Base-by-base conservation (phyloP, 2,797 vertebrate species). In the Sebastolobus alascanus region DNA sequence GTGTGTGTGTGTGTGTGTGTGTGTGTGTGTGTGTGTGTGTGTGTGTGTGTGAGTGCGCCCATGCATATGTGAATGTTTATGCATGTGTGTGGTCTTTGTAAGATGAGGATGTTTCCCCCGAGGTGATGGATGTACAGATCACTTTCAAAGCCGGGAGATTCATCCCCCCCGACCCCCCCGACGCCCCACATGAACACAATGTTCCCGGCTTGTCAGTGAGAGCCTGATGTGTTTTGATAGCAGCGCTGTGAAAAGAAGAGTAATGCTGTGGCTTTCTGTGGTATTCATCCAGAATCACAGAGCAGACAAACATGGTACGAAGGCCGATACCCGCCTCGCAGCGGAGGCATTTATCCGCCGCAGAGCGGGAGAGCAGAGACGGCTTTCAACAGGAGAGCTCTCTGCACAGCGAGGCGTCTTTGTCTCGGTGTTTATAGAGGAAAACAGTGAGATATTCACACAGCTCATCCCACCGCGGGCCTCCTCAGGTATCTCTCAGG, bases 81-180 rank as follows among this genome's bases (percentile, higher is more conserved):
- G 58, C 33, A 6, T 75, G 85, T 87, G 90, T 90, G 89, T 90
- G 86, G 88, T 91, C 87, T 82, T 54, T 85, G 89, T 89, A 82
- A 89, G 73, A 66, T 4, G 73, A 92, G 79, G 79, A 75, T 63
- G 71, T 64, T 60, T 20, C 50, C 87, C 84, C 74, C 0, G 35
- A 82, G 87, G 87, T 65, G 82, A 27, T 77, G 78, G 85, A 84
- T 75, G 79, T 70, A 60, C 82, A 58, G 87, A 89, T 92, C 80
- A 35, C 71, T 90, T 87, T 90, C 84, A 91, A 91, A 91, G 91
- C 70, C 0, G 0, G 4, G 35, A 77, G 73, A 77, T 68, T 77
- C 68, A 40, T 40, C 14, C 27, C 38, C 50, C 18, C 60, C 14
- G 25, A n/a, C 38, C 29, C 14, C 6, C 20, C 16, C 63, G 43